Base-by-base conservation (phyloP, 2,797 vertebrate genomes). In the Darevskia mixta region DNA sequence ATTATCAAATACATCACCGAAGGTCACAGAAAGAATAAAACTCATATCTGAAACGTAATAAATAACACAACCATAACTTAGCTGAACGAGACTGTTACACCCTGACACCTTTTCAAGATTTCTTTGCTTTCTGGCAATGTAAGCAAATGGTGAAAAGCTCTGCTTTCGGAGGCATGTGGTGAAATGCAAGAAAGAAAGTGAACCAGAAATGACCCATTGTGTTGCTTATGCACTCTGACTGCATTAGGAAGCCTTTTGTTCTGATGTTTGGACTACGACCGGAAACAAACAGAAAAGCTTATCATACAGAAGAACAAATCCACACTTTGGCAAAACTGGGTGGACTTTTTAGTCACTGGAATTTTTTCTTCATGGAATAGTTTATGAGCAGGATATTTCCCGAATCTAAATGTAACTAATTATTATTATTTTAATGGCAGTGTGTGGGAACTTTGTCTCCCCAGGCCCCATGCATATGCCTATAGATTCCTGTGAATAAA, bases 1-100 rank as follows among this genome's bases (percentile, higher is more conserved):
- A 87, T 95, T 96, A 95, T 96, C 94, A 95, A 81, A 88, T 89
- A 89, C 89, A 69, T 94, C 94, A 89, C 91, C 95, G 94, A 95
- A 94, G 92, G 93, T 95, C 90, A 87, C 87, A 88, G 91, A 87
- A 93, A 91, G 90, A 94, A 94, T 94, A 95, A 96, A 95, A 96
- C 89, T 92, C 85, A 27, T 95, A 94, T 94, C 92, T 95, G 86
- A 88, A 93, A 90, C 0, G 67, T 93, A 96, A 95, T 94, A 95
- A 96, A 94, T 92, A 94, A 91, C 82, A 94, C 87, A 88, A 93
- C 71, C 90, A 87, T 86, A 96, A 95, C 93, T 94, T 92, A 94
- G 95, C 91, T 93, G 88, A 95, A 89, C 86, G 90, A 82, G 81
- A 92, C 78, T 92, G 91, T 95, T 92, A 71, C 55, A 79, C 81